Evolutionary conservation across 2,888 invertebrate species (phyloP).

Genomic region (Leucania comma): DNA sequence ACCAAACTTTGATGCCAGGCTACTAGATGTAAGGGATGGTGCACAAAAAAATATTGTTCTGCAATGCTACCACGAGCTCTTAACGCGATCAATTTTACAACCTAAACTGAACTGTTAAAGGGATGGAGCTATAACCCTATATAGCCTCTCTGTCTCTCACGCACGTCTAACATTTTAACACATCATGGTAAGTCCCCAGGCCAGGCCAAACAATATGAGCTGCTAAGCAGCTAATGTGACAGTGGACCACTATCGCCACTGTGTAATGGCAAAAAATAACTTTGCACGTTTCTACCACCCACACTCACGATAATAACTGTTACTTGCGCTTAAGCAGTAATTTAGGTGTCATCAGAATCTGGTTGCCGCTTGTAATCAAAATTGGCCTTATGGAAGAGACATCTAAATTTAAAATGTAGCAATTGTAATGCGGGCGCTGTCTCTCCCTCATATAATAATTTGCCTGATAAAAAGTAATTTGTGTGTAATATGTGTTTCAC

Average conservation of each 20-base stretch:
- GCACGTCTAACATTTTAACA: no score
- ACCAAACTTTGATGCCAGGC: background rate
- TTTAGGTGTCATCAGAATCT: background rate
- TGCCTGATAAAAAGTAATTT: background rate
- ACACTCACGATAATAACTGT: background rate
- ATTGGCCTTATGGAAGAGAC: background rate
- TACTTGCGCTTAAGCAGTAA: background rate
- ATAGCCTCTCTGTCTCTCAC: no score
- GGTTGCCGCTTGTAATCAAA: background rate
- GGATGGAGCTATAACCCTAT: no score
- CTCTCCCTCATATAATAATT: background rate
- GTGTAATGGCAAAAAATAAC: background rate
- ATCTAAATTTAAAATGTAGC: background rate
- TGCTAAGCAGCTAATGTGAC: background rate
- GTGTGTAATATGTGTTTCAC: background rate
- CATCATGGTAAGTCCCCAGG: no score
- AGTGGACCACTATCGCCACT: background rate
- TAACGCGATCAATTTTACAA: no score
- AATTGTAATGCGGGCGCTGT: background rate
- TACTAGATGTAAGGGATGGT: constrained; percentile 22
- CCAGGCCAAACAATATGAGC: no score
- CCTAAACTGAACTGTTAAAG: no score
- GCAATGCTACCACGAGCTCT: no score
- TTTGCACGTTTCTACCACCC: background rate
- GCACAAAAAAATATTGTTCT: constrained; percentile 9